Evolutionary conservation across 2,113 vertebrate species (phyloP).

Genomic region (Atlantisia rogersi): DNA sequence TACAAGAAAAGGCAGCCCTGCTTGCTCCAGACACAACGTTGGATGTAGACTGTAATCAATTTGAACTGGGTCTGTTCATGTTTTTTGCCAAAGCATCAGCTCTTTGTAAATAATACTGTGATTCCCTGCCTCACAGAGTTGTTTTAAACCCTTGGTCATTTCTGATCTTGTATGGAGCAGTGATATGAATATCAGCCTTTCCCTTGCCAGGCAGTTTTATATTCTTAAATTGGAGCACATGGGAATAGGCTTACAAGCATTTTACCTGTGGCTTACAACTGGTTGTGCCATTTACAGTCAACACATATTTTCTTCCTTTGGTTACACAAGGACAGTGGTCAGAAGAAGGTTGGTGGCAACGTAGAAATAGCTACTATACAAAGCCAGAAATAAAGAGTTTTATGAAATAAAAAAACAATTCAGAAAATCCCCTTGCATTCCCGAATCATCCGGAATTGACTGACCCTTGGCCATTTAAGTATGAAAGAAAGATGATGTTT

Average conservation of each 20-base stretch:
- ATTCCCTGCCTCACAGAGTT: not conserved
- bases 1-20: not conserved
- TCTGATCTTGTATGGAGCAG: not conserved
- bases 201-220: not conserved
- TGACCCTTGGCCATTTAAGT: constrained; percentile 44
- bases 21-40: not conserved
- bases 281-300: not conserved
- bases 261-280: constrained; percentile 8
- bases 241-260: not conserved
- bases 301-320: not conserved
- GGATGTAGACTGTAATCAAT: not conserved
- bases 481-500: constrained; percentile 64
- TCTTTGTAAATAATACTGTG: not conserved
- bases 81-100: constrained; percentile 18
- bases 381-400: constrained; percentile 53
- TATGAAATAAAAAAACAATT: constrained; percentile 21
- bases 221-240: not conserved
- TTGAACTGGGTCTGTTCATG: not conserved
- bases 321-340: not conserved
- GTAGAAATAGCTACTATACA: constrained; percentile 15
- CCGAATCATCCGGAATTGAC: constrained; percentile 25
- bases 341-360: not conserved
- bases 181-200: not conserved
- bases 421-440: constrained; percentile 49
- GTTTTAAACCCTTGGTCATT: not conserved